Evolutionary conservation across 2,888 invertebrate species (phyloP), one percentile per base, ranked within the genome.

Genomic region (Hirtodrosophila duncani): DNA sequence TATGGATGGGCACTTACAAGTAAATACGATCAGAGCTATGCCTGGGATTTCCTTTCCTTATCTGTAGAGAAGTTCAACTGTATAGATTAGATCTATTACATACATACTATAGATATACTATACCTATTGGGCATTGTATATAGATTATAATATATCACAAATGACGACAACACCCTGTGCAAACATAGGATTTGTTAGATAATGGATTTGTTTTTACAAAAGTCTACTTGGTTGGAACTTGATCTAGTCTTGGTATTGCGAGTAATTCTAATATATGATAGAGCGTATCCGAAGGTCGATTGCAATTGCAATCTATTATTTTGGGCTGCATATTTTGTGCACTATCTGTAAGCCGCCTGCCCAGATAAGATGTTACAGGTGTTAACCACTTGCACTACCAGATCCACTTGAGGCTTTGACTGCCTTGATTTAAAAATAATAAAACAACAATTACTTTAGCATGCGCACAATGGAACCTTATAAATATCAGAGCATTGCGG

Each of bases 321-420:
- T n/a, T n/a, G n/a, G n/a, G n/a, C n/a, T n/a, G n/a, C n/a, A n/a
- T n/a, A n/a, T n/a, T n/a, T n/a, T n/a, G 8, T 14, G 18, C 57
- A 37, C 46, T 56, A 55, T 45, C 45, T 37, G 3, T n/a, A n/a
- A n/a, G n/a, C 21, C 21, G 16, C 37, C 21, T 17, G 16, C 21
- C 26, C 9, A 46, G 78, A 72, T 70, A 68, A 78, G 63, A 50
- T 33, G 33, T 33, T 49, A 49, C 58, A 59, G 39, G 56, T 49
- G 63, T 50, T 50, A 31, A 23, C 36, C 52, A 55, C 48, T 57
- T 64, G 53, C 38, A 43, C n/a, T n/a, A 41, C 43, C 46, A 37
- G 17, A 50, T 48, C 50, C 77, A 71, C 77, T 77, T 34, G 37
- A 63, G 42, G 46, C 24, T 10, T 31, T 31, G 43, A 33, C 30